These are phyloP conservation scores for Xiphophorus hellerii DNA, from an alignment of 2,113 vertebrate species.

Conservation along the genomic window DNA sequence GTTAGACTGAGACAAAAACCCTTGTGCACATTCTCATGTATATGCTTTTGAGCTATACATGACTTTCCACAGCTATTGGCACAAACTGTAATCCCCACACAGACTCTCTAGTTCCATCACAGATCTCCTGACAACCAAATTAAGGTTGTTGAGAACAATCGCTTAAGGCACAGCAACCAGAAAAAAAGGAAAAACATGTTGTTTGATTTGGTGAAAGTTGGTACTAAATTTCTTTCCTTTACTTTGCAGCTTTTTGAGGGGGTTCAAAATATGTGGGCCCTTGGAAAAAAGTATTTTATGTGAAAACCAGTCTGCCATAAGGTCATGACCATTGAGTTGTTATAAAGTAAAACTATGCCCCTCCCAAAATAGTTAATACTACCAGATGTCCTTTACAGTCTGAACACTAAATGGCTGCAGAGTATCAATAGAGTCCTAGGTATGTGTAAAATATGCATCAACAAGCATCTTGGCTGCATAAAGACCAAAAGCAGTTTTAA, in stretches of 20 bases:
- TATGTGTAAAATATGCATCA: too few relatives aligned
- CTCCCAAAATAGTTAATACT: too few relatives aligned
- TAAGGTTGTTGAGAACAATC: constrained; percentile 12
- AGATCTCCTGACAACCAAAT: constrained; percentile 50
- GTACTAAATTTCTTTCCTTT: neutral
- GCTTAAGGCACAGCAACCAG: neutral
- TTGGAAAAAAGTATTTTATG: neutral
- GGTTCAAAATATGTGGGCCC: neutral
- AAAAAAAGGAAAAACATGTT: neutral
- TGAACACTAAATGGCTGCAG: too few relatives aligned
- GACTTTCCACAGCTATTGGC: constrained; percentile 30
- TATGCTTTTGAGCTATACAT: constrained; percentile 28
- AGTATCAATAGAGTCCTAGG: too few relatives aligned
- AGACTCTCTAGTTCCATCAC: constrained; percentile 51
- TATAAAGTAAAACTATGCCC: neutral
- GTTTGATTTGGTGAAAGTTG: neutral
- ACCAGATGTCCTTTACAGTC: too few relatives aligned
- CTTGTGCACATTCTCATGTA: constrained; percentile 37
- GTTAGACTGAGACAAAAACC: constrained; percentile 9
- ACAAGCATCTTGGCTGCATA: too few relatives aligned
- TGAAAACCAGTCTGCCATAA: neutral
- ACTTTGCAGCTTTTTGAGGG: neutral
- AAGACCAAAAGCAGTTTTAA: too few relatives aligned
- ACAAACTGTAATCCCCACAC: constrained; percentile 35
- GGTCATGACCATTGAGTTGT: neutral